Evolutionary conservation across 2,888 invertebrate species (phyloP).

Genomic region (Cepaea hortensis): DNA sequence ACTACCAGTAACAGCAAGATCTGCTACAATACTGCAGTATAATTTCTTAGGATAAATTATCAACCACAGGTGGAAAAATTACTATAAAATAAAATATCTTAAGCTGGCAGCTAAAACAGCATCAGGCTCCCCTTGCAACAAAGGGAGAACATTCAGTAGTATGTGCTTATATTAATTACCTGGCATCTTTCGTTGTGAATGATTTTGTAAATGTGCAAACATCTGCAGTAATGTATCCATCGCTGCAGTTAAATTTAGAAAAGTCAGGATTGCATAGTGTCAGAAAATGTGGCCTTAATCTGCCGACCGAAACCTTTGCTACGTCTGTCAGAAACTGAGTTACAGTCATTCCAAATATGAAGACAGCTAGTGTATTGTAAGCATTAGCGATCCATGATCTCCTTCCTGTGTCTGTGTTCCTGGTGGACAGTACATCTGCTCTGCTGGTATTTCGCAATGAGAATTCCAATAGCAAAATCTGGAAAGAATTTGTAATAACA

Average conservation of each 20-base stretch:
- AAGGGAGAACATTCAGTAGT: no score
- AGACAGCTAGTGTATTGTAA: slow-evolving; percentile 73
- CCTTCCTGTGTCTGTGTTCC: neutral
- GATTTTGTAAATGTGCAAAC: slow-evolving; percentile 60
- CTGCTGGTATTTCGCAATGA: slow-evolving; percentile 14
- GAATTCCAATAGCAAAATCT: slow-evolving; percentile 46
- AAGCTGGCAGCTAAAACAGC: no score
- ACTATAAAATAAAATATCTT: no score
- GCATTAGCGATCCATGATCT: slow-evolving; percentile 18
- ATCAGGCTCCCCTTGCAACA: no score
- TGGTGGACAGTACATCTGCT: slow-evolving; percentile 6
- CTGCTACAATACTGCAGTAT: no score
- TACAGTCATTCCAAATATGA: slow-evolving; percentile 90
- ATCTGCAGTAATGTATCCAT: slow-evolving; percentile 61
- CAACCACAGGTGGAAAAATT: no score
- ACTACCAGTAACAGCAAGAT: no score
- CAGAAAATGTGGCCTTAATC: slow-evolving; percentile 95
- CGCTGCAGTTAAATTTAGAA: slow-evolving; percentile 55
- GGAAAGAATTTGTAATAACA: neutral
- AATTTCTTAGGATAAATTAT: no score
- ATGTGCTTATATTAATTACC: slow-evolving; percentile 52
- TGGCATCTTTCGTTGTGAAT: slow-evolving; percentile 60
- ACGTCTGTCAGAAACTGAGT: slow-evolving; percentile 92
- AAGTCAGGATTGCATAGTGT: slow-evolving; percentile 86
- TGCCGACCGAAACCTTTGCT: slow-evolving; percentile 93